Evolutionary conservation across 2,113 vertebrate species (phyloP).

Genomic region (Phaethon lepturus): DNA sequence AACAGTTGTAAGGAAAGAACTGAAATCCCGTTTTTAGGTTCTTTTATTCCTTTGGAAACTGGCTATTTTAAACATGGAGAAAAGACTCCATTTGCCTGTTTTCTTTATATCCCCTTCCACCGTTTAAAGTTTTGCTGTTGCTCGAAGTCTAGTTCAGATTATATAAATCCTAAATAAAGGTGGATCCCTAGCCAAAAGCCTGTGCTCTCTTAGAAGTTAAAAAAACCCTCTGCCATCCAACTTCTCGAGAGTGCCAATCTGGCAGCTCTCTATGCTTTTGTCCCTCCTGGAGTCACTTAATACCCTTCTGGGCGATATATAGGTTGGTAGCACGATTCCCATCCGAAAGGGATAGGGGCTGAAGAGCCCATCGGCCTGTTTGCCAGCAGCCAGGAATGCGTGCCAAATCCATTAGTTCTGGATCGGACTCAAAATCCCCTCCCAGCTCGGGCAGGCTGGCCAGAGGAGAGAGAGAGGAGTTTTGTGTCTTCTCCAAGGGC

Average conservation of each 20-base stretch:
- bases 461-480: not conserved
- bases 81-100: not conserved
- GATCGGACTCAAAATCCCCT: not conserved
- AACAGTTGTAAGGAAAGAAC: not conserved
- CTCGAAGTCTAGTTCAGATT: not conserved
- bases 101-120: slow-evolving; percentile 13
- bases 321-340: not conserved
- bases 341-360: not conserved
- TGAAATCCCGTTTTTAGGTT: not conserved
- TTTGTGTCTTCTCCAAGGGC: not conserved
- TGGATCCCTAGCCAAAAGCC: not conserved
- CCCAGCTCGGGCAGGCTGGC: not conserved
- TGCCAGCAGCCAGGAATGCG: not conserved
- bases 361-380: not conserved
- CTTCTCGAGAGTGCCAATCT: not conserved
- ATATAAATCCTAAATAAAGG: slow-evolving; percentile 21
- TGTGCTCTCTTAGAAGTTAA: not conserved
- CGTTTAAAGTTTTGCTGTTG: not conserved
- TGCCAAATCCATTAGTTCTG: slow-evolving; percentile 56
- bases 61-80: not conserved
- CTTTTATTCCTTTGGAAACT: not conserved
- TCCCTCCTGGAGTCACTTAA: slow-evolving; percentile 5
- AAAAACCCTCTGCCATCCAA: not conserved
- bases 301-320: not conserved
- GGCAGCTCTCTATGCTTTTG: not conserved